Evolutionary conservation across 2,888 invertebrate species (phyloP), one percentile per base, ranked within the genome.

Genomic region (Synanthedon andrenaeformis): DNA sequence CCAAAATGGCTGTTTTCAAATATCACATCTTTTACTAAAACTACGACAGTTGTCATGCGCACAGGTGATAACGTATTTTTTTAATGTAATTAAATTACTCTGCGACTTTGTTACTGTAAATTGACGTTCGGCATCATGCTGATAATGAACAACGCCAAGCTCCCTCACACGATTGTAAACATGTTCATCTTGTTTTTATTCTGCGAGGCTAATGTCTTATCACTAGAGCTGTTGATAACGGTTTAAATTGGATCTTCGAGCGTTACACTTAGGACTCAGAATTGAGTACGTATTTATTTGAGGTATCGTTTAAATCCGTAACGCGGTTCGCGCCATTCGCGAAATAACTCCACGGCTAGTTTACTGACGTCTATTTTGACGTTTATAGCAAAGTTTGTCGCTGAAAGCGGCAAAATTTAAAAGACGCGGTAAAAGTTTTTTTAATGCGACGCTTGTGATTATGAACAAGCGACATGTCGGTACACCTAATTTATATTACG

Each of bases 1-100:
- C 85, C 83, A 76, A 85, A 86, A 84, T 85, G 83, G 79, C 81
- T 82, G 84, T 86, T 85, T 82, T 84, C 83, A 85, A 85, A 84
- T 80, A 78, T 82, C 80, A 76, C 82, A 79, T 79, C 77, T 80
- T 84, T 84, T 85, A 71, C 65, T 65, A 63, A 60, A 62, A 61
- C 66, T 61, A 58, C 63, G 63, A 62, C 69, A 58, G 66, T 60
- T 57, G 63, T 65, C 62, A 59, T 59, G 59, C 58, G 35, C 54
- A 62, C 59, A 58, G 51, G 23, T n/a, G 12, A 13, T 45, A 49
- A 49, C 17, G 6, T 45, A 45, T 49, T 49, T 19, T 17, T 49
- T 23, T 12, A 49, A 14, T 49, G 5, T 49, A 49, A 49, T 10
- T 49, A 45, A 13, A 45, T 49, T 19, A 10, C 23, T 49, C 19